Evolutionary conservation across 2,797 vertebrate genomes (phyloP).

Genomic region (Poeciliopsis turneri): DNA sequence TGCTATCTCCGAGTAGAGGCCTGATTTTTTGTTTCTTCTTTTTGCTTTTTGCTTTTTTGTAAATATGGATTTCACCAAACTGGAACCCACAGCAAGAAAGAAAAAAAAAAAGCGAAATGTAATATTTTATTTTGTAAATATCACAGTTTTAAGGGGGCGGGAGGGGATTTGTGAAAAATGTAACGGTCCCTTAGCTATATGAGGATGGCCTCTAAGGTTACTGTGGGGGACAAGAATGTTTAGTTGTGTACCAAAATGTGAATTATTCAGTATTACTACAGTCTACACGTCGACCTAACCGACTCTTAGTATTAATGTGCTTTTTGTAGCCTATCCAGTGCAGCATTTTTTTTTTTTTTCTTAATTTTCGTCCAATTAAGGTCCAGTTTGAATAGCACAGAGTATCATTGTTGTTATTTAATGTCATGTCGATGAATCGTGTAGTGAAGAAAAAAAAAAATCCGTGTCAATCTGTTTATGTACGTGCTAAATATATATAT

Average conservation of each 20-base stretch:
- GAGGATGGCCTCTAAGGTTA: slow-evolving; percentile 85
- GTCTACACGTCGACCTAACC: slow-evolving; percentile 99
- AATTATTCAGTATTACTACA: slow-evolving; percentile 99
- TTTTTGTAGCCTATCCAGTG: slow-evolving; percentile 97
- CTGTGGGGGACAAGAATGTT: slow-evolving; percentile 93
- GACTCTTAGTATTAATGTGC: slow-evolving; percentile 99
- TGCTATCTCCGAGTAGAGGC: slow-evolving; percentile 87
- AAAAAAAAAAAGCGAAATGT: slow-evolving; percentile 85
- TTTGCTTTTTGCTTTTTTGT: slow-evolving; percentile 82
- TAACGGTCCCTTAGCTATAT: slow-evolving; percentile 94
- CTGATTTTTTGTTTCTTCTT: slow-evolving; percentile 81
- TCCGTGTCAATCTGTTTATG: slow-evolving; percentile 99
- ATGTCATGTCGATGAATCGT: slow-evolving; percentile 99
- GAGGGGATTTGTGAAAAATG: slow-evolving; percentile 89
- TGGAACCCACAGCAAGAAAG: slow-evolving; percentile 62
- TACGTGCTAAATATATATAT: slow-evolving; percentile 96
- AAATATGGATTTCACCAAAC: slow-evolving; percentile 94
- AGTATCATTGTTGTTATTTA: slow-evolving; percentile 99
- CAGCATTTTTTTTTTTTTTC: slow-evolving; percentile 79
- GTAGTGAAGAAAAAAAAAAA: slow-evolving; percentile 96
- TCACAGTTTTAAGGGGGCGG: slow-evolving; percentile 90
- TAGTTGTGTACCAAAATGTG: slow-evolving; percentile 99
- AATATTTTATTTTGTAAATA: slow-evolving; percentile 99
- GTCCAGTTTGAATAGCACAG: slow-evolving; percentile 99
- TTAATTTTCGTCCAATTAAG: slow-evolving; percentile 85